phyloP scores from a whole-genome alignment of 2,888 invertebrate genomes.

The Timema cristinae region DNA sequence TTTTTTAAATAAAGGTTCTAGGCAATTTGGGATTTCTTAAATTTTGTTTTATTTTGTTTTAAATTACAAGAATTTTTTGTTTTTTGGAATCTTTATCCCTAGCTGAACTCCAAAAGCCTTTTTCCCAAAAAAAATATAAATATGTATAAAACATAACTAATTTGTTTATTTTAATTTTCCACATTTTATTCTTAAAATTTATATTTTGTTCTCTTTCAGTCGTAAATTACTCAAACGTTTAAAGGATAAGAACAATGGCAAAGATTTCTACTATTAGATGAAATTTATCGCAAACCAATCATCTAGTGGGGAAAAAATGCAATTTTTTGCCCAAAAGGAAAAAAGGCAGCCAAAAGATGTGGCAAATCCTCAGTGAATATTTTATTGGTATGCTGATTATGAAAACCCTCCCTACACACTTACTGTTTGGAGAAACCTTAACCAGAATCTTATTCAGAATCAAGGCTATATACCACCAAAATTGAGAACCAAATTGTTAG shows the following conservation, averaged over 20 bases:
- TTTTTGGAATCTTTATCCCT: too few species aligned
- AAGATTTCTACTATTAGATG: background rate
- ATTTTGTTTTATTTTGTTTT: too few species aligned
- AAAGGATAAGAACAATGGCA: too few species aligned
- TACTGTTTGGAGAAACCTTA: background rate
- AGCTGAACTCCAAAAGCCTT: too few species aligned
- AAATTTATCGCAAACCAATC: background rate
- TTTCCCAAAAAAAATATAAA: too few species aligned
- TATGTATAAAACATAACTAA: too few species aligned
- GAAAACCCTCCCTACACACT: background rate
- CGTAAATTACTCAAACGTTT: too few species aligned
- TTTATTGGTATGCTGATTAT: background rate
- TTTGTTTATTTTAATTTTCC: too few species aligned
- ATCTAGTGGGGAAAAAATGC: background rate
- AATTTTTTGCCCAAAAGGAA: background rate
- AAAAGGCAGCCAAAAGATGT: background rate
- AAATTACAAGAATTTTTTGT: too few species aligned
- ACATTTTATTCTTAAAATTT: too few species aligned
- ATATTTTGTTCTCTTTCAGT: too few species aligned
- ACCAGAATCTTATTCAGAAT: background rate
- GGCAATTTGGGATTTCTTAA: too few species aligned
- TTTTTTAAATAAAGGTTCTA: background rate
- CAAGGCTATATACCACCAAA: background rate
- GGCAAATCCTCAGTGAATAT: background rate
- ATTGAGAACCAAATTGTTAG: background rate